Evolutionary conservation across 2,797 vertebrate genomes (phyloP), one percentile per base, ranked within the genome.

Genomic region (Apogon talboti): DNA sequence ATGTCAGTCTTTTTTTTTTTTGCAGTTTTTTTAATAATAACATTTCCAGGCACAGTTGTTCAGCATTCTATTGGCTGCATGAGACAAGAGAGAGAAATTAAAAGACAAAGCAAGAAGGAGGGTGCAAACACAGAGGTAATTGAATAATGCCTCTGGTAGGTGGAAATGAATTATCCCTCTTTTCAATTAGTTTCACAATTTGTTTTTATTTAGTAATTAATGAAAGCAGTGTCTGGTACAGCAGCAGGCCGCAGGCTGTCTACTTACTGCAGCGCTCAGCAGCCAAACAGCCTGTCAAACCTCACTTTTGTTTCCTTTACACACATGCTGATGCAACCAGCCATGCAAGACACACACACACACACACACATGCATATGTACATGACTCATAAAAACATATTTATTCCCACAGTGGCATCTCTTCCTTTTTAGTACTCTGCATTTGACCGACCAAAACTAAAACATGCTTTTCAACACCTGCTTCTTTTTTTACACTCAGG

Each of bases 171-270:
- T 94, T 92, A 91, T 88, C 89, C 85, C 87, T 88, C 88, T 89
- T 92, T 93, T 92, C 93, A 94, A 93, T 94, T 94, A 93, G 91
- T 93, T 95, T 93, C 87, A 93, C 92, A 89, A 92, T 94, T 94
- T 88, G 91, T 94, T 94, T 94, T 93, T 94, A 94, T 94, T 94
- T 94, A 92, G 91, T 93, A 93, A 94, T 95, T 93, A 94, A 94
- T 93, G 90, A 90, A 90, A 93, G 88, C 91, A 86, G 82, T 43
- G 87, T 87, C 91, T 92, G 89, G 87, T 89, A 58, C 15, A 84
- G 85, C 87, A 78, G 82, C 68, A 72, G 79, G 88, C 90, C 78
- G 68, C 56, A 3, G 91, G 91, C 88, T 79, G 67, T 89, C 62
- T 81, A 86, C 76, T 66, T 28, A 66, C 71, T 79, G 76, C 78